Evolutionary conservation across 2,113 vertebrate genomes (phyloP).

Genomic region (Triplophysa tibetana): DNA sequence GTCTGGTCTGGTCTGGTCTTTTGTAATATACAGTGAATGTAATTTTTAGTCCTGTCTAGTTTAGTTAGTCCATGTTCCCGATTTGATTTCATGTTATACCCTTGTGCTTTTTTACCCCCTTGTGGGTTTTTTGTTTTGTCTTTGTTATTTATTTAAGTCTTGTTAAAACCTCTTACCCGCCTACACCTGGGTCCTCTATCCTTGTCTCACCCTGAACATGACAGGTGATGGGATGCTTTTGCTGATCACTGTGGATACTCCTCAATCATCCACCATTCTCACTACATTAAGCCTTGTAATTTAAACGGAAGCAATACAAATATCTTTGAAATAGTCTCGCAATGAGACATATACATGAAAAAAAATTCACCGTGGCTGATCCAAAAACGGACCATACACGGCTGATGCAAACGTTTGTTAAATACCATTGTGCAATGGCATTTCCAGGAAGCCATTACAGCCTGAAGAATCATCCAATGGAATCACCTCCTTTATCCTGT

Average conservation of each 20-base stretch:
- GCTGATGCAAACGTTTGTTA: neutral
- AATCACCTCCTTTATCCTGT: neutral
- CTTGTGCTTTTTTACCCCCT: too few species aligned
- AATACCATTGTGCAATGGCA: constrained; percentile 5
- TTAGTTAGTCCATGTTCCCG: too few species aligned
- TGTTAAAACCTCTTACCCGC: too few species aligned
- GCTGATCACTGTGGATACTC: constrained; percentile 3
- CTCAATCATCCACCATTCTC: constrained; percentile 10
- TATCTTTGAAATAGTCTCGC: constrained; percentile 25
- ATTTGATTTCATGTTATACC: too few species aligned
- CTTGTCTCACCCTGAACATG: too few species aligned
- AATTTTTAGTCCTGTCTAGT: too few species aligned
- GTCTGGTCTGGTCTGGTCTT: too few species aligned
- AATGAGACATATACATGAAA: constrained; percentile 15
- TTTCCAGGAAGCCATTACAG: constrained; percentile 2
- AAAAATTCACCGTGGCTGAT: neutral
- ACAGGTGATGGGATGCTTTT: neutral
- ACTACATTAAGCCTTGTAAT: constrained; percentile 11
- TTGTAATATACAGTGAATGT: too few species aligned
- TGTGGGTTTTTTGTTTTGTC: too few species aligned
- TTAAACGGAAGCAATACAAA: constrained; percentile 15
- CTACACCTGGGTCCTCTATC: too few species aligned
- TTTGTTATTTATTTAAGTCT: too few species aligned
- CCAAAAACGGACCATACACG: constrained; percentile 14
- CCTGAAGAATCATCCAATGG: neutral